phyloP scores from a whole-genome alignment of 2,797 vertebrate genomes.

The Propithecus perrieri region DNA sequence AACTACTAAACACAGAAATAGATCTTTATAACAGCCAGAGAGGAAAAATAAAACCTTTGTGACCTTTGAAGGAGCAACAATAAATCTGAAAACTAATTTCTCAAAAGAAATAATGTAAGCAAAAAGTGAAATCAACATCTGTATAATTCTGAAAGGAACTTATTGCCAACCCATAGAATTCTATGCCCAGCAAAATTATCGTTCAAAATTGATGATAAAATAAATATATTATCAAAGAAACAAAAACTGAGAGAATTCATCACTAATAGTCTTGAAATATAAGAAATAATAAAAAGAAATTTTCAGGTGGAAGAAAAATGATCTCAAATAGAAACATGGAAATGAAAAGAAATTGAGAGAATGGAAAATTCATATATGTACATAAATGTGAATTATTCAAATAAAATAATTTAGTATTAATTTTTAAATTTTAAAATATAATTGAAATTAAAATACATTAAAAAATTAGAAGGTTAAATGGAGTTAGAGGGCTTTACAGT shows the following conservation, averaged over 20 bases:
- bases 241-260: background rate
- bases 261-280: background rate
- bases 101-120: background rate
- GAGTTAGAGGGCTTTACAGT: background rate
- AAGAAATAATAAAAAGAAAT: background rate
- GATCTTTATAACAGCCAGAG: background rate
- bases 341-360: background rate
- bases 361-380: background rate
- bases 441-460: background rate
- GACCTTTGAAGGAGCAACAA: background rate
- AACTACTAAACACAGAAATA: background rate
- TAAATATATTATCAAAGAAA: background rate
- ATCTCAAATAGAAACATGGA: background rate
- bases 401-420: background rate
- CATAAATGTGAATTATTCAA: conserved; percentile 6
- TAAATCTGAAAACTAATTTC: background rate
- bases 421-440: conserved; percentile 20
- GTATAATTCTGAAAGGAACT: background rate
- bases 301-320: background rate
- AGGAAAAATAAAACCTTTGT: background rate
- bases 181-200: background rate
- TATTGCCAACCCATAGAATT: background rate
- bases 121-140: background rate
- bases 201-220: background rate
- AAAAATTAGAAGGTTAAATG: background rate